Evolutionary conservation across 2,797 vertebrate species (phyloP).

Genomic region (Smutsia temminckii): DNA sequence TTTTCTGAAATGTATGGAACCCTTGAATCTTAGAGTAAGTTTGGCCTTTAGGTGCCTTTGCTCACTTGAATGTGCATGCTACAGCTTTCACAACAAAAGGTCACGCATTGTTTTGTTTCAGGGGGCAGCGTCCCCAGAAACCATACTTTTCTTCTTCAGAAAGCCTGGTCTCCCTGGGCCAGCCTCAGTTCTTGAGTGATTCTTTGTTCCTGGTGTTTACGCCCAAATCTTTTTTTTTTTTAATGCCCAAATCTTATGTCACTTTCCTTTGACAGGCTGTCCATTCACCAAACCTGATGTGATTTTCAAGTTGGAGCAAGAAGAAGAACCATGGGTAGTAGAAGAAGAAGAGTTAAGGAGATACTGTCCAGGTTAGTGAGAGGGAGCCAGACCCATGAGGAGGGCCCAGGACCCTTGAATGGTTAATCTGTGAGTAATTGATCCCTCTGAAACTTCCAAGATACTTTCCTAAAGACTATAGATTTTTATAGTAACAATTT

Average conservation of each 20-base stretch:
- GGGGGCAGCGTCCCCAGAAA: background rate
- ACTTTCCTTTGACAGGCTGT: slow-evolving; percentile 49
- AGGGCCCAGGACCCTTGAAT: background rate
- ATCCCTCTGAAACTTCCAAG: background rate
- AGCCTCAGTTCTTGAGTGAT: background rate
- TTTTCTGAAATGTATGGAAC: background rate
- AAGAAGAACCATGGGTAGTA: slow-evolving; percentile 67
- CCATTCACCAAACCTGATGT: slow-evolving; percentile 76
- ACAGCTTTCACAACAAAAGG: background rate
- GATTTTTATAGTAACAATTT: background rate
- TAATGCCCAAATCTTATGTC: background rate
- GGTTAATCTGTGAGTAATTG: background rate
- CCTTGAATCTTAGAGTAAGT: background rate
- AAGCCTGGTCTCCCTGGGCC: background rate
- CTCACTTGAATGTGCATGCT: background rate
- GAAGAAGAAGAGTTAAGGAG: slow-evolving; percentile 55
- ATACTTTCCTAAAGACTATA: background rate
- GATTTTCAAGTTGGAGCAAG: slow-evolving; percentile 77
- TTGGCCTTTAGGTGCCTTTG: background rate
- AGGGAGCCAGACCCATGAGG: background rate
- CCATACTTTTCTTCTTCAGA: background rate
- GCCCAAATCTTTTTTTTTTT: background rate
- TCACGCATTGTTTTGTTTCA: background rate
- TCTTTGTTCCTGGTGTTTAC: slow-evolving; percentile 15
- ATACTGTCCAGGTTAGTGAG: slow-evolving; percentile 66